A percentile compares a stretch with the other conserved stretches of the same genome.
These are phyloP conservation scores for Spodoptera frugiperda DNA, from an alignment of 1,140 invertebrate species.

Conservation along the genomic window DNA sequence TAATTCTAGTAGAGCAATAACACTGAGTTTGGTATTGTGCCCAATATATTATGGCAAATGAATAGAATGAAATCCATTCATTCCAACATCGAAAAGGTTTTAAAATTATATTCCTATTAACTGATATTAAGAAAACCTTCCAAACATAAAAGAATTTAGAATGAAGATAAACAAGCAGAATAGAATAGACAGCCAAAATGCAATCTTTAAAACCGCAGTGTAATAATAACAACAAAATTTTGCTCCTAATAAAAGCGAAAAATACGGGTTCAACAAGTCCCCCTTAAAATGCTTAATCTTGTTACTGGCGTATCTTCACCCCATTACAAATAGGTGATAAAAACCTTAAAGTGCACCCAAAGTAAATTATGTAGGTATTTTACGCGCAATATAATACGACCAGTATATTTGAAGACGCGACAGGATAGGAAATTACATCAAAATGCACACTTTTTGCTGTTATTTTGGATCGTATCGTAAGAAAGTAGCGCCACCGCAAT, in stretches of 20 bases:
- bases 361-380: constrained; percentile 12
- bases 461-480: neutral
- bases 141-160: too few relatives aligned
- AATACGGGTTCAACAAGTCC: neutral
- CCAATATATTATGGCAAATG: too few relatives aligned
- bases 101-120: too few relatives aligned
- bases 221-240: neutral
- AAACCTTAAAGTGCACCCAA: neutral
- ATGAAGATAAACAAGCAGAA: neutral
- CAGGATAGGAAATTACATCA: neutral
- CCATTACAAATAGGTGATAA: constrained; percentile 18
- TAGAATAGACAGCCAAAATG: neutral
- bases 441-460: neutral
- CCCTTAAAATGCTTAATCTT: constrained; percentile 4
- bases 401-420: neutral
- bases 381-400: neutral
- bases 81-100: too few relatives aligned
- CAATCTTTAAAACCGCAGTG: neutral
- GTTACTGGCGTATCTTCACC: constrained; percentile 1
- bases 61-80: too few relatives aligned
- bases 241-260: neutral
- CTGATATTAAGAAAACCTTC: too few relatives aligned
- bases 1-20: too few relatives aligned
- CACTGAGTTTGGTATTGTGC: too few relatives aligned
- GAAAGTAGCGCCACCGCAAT: too few relatives aligned